These are phyloP conservation scores for Caloenas nicobarica DNA, from an alignment of 2,113 vertebrate species.

Conservation along the genomic window DNA sequence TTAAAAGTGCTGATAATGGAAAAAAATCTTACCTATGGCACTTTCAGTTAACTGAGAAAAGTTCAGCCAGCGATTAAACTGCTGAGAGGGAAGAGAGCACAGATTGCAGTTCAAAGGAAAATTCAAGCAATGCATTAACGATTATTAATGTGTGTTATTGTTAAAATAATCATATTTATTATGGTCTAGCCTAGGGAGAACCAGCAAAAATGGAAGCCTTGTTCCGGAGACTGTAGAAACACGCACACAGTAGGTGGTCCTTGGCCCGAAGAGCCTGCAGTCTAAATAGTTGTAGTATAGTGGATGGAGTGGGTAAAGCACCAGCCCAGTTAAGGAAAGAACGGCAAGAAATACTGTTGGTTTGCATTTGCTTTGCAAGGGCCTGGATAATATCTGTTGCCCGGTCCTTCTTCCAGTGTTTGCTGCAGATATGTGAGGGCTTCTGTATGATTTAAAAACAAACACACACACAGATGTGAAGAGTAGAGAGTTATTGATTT, in stretches of 20 bases:
- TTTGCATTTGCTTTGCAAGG: background rate
- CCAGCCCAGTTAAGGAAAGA: background rate
- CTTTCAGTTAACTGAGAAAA: conserved; percentile 42
- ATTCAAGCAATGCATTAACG: conserved; percentile 19
- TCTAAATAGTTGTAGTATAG: conserved; percentile 6
- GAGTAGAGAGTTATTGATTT: background rate
- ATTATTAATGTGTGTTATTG: conserved; percentile 69
- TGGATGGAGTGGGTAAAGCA: conserved; percentile 31
- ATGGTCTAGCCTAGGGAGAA: conserved; percentile 56
- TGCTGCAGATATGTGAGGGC: background rate
- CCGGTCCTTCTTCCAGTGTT: background rate
- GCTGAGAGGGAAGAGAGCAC: conserved; percentile 35
- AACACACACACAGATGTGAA: background rate
- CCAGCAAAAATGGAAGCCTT: conserved; percentile 44
- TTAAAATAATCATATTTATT: conserved; percentile 64
- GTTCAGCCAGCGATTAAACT: conserved; percentile 56
- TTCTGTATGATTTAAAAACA: conserved; percentile 3
- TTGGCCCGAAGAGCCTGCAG: conserved; percentile 15
- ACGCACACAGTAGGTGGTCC: conserved; percentile 47
- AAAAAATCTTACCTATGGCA: conserved; percentile 62
- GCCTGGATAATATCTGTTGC: background rate
- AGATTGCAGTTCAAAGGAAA: conserved; percentile 59
- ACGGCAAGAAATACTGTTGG: background rate
- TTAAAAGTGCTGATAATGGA: conserved; percentile 48
- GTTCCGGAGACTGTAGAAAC: conserved; percentile 22